These are phyloP conservation scores for Nothocercus nigrocapillus DNA, from an alignment of 2,113 vertebrate genomes.

Conservation along the genomic window DNA sequence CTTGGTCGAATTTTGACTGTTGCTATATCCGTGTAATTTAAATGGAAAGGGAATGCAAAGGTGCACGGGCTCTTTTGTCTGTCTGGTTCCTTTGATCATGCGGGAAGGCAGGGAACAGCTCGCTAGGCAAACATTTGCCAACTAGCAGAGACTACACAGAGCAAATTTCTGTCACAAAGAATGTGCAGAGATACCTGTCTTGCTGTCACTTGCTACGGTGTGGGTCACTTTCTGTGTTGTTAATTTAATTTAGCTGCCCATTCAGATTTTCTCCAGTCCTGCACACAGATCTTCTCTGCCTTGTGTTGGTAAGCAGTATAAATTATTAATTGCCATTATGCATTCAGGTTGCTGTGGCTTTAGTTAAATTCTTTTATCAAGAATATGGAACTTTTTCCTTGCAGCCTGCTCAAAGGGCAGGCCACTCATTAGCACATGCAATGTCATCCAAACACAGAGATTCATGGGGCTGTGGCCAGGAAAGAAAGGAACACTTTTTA, in stretches of 20 bases:
- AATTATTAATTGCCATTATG: neutral
- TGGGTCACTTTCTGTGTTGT: neutral
- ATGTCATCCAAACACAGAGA: neutral
- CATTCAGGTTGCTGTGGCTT: neutral
- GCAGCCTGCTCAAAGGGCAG: neutral
- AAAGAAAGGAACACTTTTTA: neutral
- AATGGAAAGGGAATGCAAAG: neutral
- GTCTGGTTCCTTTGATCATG: neutral
- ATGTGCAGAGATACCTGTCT: neutral
- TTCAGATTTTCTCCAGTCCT: neutral
- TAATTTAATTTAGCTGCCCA: neutral
- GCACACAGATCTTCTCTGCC: neutral
- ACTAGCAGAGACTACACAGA: neutral
- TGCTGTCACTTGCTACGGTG: neutral
- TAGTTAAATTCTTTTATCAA: neutral
- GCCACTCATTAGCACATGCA: neutral
- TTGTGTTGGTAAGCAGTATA: neutral
- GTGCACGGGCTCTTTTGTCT: neutral
- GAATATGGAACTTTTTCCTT: neutral
- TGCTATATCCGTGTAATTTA: neutral
- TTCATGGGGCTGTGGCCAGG: neutral
- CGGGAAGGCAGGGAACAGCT: neutral
- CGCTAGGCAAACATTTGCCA: conserved; percentile 4
- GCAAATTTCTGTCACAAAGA: neutral
- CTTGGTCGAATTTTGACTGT: neutral